phyloP scores from a whole-genome alignment of 2,113 vertebrate species.

The Amphiprion ocellaris region DNA sequence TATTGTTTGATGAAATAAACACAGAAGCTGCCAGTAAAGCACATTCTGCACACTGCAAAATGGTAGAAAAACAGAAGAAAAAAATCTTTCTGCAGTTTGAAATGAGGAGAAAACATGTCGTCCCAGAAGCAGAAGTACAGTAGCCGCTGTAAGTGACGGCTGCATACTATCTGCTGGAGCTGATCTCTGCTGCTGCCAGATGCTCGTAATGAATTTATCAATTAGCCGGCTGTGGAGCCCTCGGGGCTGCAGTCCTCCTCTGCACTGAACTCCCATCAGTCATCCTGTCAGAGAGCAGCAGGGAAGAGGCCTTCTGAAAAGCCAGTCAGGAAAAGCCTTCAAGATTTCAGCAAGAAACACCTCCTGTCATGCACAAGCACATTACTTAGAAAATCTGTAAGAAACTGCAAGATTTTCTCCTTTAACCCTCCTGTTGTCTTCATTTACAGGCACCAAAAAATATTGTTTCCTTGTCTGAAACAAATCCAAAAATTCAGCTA shows the following conservation, averaged over 20 bases:
- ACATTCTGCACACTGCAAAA: background rate
- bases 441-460: no score
- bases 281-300: slow-evolving; percentile 63
- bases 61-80: background rate
- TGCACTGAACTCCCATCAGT: slow-evolving; percentile 61
- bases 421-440: background rate
- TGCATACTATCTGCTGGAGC: slow-evolving; percentile 44
- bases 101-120: slow-evolving; percentile 21
- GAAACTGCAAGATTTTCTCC: background rate
- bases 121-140: background rate
- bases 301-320: slow-evolving; percentile 5
- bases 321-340: background rate
- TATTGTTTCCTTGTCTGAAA: no score
- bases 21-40: background rate
- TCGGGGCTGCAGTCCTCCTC: slow-evolving; percentile 58
- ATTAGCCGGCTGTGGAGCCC: slow-evolving; percentile 61
- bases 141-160: slow-evolving; percentile 14
- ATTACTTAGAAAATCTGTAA: background rate
- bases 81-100: slow-evolving; percentile 6
- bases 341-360: background rate
- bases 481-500: no score
- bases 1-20: slow-evolving; percentile 6
- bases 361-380: no score
- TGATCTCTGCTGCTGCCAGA: slow-evolving; percentile 60
- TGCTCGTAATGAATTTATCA: slow-evolving; percentile 75